A percentile compares a stretch with the other conserved stretches of the same genome.
These are phyloP conservation scores for Macaca fascicularis DNA, from an alignment of 2,113 vertebrate genomes.

Conservation along the genomic window T2T-MFA8v1.1 NC_088385.1:73727501-73728000, in stretches of 20 bases:
- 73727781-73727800: neutral
- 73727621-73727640: neutral
- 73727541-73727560: neutral
- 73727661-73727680: neutral
- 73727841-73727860: neutral
- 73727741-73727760: neutral
- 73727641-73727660: neutral
- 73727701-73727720: conserved; percentile 10
- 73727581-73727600: neutral
- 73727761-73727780: neutral
- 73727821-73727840: neutral
- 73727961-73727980: neutral
- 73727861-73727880: neutral
- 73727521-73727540: neutral
- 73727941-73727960: neutral
- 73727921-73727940: neutral
- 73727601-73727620: neutral
- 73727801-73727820: neutral
- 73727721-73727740: neutral
- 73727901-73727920: neutral
- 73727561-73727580: neutral
- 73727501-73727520: neutral
- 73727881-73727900: neutral
- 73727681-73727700: neutral
- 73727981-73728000: neutral